Conservation (phyloP, 2,797 vertebrate genomes). For the Poeciliopsis infans region DNA sequence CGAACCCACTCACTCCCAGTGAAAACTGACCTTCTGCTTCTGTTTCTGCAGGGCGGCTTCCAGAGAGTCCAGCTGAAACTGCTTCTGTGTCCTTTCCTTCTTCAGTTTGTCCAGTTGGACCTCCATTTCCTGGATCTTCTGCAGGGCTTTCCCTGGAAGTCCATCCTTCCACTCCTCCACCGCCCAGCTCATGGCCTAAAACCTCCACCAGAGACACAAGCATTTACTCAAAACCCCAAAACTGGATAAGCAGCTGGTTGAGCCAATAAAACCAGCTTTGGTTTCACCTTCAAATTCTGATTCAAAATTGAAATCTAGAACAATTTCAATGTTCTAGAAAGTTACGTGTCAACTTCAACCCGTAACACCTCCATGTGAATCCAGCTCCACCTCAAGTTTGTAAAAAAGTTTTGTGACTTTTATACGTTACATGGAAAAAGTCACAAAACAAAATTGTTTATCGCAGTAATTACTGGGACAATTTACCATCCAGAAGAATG, state of each 20-base stretch:
- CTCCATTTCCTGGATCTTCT: constrained; percentile 93
- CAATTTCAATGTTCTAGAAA: neutral
- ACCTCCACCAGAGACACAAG: constrained; percentile 20
- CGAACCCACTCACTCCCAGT: neutral
- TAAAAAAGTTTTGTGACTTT: too few relatives aligned
- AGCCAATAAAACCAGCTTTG: neutral
- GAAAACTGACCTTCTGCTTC: constrained; percentile 88
- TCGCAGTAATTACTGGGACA: too few relatives aligned
- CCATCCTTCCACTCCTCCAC: constrained; percentile 96
- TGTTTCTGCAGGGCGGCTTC: constrained; percentile 92
- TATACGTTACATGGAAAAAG: too few relatives aligned
- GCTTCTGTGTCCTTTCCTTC: constrained; percentile 89
- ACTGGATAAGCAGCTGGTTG: neutral
- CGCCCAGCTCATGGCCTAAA: constrained; percentile 89
- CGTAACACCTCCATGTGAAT: neutral
- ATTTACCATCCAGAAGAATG: too few relatives aligned
- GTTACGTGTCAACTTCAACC: neutral
- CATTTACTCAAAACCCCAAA: neutral
- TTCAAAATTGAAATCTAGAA: neutral
- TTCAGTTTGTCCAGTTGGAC: constrained; percentile 90
- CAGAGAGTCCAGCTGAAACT: constrained; percentile 90
- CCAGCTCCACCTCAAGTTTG: neutral
- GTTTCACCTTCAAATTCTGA: neutral
- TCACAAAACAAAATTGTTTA: too few relatives aligned
- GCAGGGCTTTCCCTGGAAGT: constrained; percentile 86